Evolutionary conservation across 2,113 vertebrate species (phyloP).

Genomic region (Archilochus colubris): DNA sequence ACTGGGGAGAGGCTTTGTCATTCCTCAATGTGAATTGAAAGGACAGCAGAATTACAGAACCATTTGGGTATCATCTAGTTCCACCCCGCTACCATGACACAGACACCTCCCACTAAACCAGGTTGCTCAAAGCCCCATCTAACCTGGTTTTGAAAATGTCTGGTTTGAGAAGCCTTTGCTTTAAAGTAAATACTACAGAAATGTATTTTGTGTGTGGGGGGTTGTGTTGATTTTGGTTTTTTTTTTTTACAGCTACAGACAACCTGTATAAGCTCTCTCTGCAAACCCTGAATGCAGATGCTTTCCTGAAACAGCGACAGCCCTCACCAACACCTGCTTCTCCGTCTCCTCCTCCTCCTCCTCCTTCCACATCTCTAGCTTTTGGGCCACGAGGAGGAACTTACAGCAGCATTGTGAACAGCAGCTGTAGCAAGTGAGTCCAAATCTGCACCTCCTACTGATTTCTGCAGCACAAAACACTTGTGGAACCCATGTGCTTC

Average conservation of each 20-base stretch:
- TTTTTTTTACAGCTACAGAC: slow-evolving; percentile 82
- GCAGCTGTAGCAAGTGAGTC: slow-evolving; percentile 74
- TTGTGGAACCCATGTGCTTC: neutral
- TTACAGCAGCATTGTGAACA: slow-evolving; percentile 93
- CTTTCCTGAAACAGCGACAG: slow-evolving; percentile 92
- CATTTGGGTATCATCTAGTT: no score
- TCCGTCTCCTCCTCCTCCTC: slow-evolving; percentile 86
- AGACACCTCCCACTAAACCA: no score
- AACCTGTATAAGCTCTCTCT: slow-evolving; percentile 96
- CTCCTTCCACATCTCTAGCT: slow-evolving; percentile 76
- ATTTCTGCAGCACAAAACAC: neutral
- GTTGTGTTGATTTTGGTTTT: neutral
- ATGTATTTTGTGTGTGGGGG: neutral
- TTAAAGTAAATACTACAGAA: neutral
- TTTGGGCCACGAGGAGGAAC: slow-evolving; percentile 79
- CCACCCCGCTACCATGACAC: no score
- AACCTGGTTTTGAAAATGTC: no score
- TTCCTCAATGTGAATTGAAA: neutral
- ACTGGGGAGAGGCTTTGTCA: neutral
- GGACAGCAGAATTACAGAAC: neutral
- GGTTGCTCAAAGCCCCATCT: no score
- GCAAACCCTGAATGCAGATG: slow-evolving; percentile 94
- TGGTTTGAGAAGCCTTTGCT: neutral
- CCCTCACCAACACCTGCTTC: slow-evolving; percentile 81
- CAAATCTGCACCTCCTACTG: neutral